Percentiles rank a stretch among this genome's conserved stretches.
phyloP scores from a whole-genome alignment of 2,888 invertebrate genomes.

The Mesochorus sp. region DNA sequence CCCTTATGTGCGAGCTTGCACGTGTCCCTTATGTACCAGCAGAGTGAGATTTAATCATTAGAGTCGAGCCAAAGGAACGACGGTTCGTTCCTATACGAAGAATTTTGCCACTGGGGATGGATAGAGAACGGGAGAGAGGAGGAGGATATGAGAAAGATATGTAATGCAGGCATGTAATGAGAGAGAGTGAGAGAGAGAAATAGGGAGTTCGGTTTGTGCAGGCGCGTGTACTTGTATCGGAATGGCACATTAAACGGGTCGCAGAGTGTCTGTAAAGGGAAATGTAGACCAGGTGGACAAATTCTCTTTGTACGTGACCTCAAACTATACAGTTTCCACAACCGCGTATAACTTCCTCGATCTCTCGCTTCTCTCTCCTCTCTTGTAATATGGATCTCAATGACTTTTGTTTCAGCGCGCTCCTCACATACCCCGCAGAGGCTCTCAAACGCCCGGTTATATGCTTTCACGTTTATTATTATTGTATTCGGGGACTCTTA shows the following conservation, averaged over 20 bases:
- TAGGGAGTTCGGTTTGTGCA: not conserved
- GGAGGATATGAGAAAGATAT: too few relatives aligned
- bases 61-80: conserved; percentile 21
- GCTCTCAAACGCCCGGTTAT: too few relatives aligned
- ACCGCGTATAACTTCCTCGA: not conserved
- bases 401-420: conserved; percentile 31
- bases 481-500: too few relatives aligned
- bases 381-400: conserved; percentile 47
- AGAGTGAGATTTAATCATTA: conserved; percentile 57
- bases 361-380: not conserved
- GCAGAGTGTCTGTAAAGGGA: not conserved
- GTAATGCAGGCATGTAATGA: too few relatives aligned
- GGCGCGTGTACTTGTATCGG: conserved; percentile 13
- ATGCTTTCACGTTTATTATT: too few relatives aligned
- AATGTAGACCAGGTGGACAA: conserved; percentile 7
- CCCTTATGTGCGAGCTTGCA: conserved; percentile 21
- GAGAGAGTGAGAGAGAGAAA: not conserved
- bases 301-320: conserved; percentile 41
- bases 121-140: conserved; percentile 3
- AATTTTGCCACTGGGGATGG: conserved; percentile 4
- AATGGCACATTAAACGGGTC: conserved; percentile 1
- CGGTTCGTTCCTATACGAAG: conserved; percentile 10
- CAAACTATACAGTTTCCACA: conserved; percentile 5
- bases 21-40: conserved; percentile 33
- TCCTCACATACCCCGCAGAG: not conserved